These are phyloP conservation scores for Xenops minutus DNA, from an alignment of 2,797 vertebrate species.

Conservation along the genomic window DNA sequence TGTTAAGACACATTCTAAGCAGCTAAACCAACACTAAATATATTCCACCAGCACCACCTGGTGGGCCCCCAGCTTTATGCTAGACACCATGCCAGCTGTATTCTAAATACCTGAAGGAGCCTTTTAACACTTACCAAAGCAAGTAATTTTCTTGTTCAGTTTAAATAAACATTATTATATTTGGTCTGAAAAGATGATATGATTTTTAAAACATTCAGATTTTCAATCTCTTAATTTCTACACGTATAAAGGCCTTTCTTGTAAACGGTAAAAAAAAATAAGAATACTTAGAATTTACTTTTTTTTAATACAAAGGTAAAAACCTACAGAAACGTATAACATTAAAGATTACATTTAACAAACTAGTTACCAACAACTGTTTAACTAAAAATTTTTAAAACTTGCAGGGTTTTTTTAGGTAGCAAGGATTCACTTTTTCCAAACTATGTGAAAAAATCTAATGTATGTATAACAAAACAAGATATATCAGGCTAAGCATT, in stretches of 20 bases:
- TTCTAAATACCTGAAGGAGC: background rate
- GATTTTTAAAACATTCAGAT: background rate
- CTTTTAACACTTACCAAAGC: background rate
- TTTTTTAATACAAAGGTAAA: background rate
- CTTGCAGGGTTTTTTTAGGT: background rate
- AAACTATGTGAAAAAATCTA: background rate
- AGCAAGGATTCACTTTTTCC: background rate
- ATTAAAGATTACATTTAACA: background rate
- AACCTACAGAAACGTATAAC: background rate
- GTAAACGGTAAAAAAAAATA: background rate
- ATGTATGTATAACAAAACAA: background rate
- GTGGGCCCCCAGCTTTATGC: constrained; percentile 42
- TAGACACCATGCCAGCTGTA: background rate
- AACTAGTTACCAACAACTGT: background rate
- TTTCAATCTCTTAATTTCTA: background rate
- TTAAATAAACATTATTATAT: background rate
- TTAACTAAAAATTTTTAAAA: background rate
- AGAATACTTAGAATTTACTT: background rate
- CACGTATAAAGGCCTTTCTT: background rate
- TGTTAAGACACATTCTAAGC: background rate
- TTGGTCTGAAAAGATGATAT: background rate
- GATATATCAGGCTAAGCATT: background rate
- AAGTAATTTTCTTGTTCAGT: background rate
- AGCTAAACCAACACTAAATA: background rate
- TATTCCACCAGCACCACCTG: constrained; percentile 76